Evolutionary conservation across 2,113 vertebrate species (phyloP).

Genomic region (Ptychochromis oligacanthus): DNA sequence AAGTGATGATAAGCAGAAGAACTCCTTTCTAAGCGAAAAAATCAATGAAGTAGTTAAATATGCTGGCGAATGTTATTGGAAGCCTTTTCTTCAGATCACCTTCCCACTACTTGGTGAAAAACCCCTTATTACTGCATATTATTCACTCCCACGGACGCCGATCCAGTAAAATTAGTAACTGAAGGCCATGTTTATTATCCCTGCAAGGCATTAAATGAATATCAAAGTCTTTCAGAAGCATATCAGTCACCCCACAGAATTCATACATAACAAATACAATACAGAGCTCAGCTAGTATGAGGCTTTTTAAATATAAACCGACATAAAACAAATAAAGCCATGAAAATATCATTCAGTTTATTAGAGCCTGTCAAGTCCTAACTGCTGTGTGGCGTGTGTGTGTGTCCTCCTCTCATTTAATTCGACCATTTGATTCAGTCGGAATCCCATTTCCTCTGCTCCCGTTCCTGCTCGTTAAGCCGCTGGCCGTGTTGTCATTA

Average conservation of each 20-base stretch:
- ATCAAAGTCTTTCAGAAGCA: accelerated
- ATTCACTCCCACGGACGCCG: accelerated
- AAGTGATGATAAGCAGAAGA: background rate
- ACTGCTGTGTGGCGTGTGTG: background rate
- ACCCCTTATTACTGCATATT: background rate
- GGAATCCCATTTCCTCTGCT: constrained; percentile 22
- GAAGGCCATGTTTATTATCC: background rate
- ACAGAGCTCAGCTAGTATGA: background rate
- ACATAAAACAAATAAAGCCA: background rate
- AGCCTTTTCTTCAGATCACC: background rate
- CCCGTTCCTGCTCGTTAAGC: constrained; percentile 26
- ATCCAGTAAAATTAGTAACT: background rate
- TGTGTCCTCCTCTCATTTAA: constrained; percentile 21
- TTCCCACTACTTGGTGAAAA: background rate
- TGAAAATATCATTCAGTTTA: background rate
- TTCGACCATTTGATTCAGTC: constrained; percentile 28
- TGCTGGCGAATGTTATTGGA: background rate
- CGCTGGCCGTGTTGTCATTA: constrained; percentile 12
- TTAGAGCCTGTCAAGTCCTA: background rate
- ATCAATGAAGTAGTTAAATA: background rate
- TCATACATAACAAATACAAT: background rate
- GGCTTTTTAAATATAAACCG: background rate
- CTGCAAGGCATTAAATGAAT: background rate
- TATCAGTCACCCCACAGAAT: background rate
- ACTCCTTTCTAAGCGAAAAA: background rate